Evolutionary conservation across 1,140 invertebrate genomes (phyloP), one percentile per base, ranked within the genome.

Genomic region (Adoxophyes honmai): DNA sequence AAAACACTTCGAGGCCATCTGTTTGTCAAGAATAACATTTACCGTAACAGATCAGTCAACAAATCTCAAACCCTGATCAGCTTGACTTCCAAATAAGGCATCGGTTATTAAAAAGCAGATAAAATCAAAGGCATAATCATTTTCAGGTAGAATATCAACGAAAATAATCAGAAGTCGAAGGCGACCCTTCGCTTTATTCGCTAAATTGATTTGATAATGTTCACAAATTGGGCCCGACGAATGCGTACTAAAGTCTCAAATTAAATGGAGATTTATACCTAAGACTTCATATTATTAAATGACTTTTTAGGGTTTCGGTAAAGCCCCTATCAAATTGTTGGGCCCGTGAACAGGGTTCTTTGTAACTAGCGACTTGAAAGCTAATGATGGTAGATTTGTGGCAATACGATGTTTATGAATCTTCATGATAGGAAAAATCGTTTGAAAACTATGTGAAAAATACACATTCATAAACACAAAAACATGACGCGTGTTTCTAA

Each of bases 151-250:
- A 48, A 18, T 48, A 48, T 48, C 42, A 48, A 52, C 34, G 15
- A 38, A 57, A 57, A 57, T 57, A 61, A 62, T 62, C 51, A 57
- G 55, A 39, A 58, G 57, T 57, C 60, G 57, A 52, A 52, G 39
- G n/a, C 36, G 52, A 51, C 42, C 35, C 35, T 55, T 42, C 36
- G 15, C 60, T 63, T 57, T 39, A 48, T 48, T 48, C 59, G 55
- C 60, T 59, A 68, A 64, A 67, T 64, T 59, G 62, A 59, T 53
- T 59, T 48, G 14, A 61, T 59, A 68, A 68, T 68, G 52, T 68
- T 64, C 55, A 28, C 62, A 68, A 68, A 68, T 68, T 68, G 56
- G 59, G 61, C 65, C 39, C 35, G 55, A 51, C 37, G 34, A 56
- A 37, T 56, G 38, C 21, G 38, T 55, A 60, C 60, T 51, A 60